phyloP scores from a whole-genome alignment of 1,140 invertebrate genomes.

The Aphis craccivora region DNA sequence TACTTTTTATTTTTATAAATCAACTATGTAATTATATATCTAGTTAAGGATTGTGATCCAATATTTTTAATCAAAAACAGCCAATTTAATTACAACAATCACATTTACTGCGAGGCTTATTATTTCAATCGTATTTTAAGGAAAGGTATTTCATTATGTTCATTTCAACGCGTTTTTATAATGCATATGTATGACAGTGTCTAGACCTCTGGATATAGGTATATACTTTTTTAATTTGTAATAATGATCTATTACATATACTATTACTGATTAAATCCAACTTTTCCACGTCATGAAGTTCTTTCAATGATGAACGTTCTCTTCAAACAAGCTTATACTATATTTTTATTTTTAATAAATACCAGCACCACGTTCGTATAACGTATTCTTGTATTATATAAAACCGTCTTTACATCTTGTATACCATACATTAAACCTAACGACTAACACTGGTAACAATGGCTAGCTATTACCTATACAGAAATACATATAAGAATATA shows the following conservation, averaged over 20 bases:
- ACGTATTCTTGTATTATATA: background rate
- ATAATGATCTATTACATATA: background rate
- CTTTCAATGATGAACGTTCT: background rate
- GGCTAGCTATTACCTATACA: background rate
- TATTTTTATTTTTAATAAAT: background rate
- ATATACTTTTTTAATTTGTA: background rate
- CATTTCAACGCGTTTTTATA: background rate
- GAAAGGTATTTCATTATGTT: background rate
- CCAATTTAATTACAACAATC: background rate
- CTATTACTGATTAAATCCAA: background rate
- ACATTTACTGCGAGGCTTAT: background rate
- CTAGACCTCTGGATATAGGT: background rate
- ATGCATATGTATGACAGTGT: background rate
- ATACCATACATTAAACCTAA: background rate
- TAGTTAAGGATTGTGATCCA: background rate
- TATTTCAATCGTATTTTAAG: background rate
- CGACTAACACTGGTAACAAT: too few relatives aligned
- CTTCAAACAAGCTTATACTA: background rate
- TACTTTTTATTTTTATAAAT: background rate
- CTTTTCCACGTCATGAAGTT: background rate
- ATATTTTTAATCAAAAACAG: background rate
- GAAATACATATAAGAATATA: background rate
- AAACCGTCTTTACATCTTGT: background rate
- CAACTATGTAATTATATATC: background rate
- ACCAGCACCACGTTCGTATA: background rate